Base-by-base conservation (phyloP, 2,888 invertebrate genomes). In the Agrotis exclamationis region DNA sequence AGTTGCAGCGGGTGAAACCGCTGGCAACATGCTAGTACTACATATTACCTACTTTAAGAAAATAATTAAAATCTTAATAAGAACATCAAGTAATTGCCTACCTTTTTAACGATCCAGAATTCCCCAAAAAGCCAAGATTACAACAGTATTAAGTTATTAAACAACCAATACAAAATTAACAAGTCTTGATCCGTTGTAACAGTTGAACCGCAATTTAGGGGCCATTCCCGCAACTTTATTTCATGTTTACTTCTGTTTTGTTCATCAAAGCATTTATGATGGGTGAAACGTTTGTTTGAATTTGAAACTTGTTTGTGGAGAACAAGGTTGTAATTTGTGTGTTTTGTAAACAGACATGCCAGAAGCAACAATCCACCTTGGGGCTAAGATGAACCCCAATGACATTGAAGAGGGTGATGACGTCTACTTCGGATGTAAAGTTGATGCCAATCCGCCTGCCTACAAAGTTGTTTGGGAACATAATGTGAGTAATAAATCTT, bases 381-480 rank as follows among this genome's bases (percentile, higher is more conserved):
- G 96, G 65, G 89, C 96, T 89, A 93, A 96, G 82, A 87, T 96
- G 92, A 96, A 96, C 88, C 96, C 96, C 13, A 96, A 96, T 86
- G 96, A 96, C 87, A 96, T 96, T 62, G 96, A 96, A 84, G 96
- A 96, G 89, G 96, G 96, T 22, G 96, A 96, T 83, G 95, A 96
- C 87, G 96, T 96, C 22, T 96, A 96, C 86, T 96, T 96, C 83
- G 94, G 90, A 63, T 96, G 96, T 83, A 92, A 92, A 72, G 96
- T 96, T 66, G 95, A 94, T 84, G 96, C 96, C 79, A 96, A 96
- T 87, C 96, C 96, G 18, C 94, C 95, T 44, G 95, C 95, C 76
- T 96, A 96, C 88, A 96, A 96, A 94, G 94, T 96, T 80, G 90
- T 96, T 79, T 96, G 96, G 96, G 96, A 96, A 82, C 96, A 96